Evolutionary conservation across 2,113 vertebrate genomes (phyloP), one percentile per base, ranked within the genome.

Genomic region (Hyperoodon ampullatus): DNA sequence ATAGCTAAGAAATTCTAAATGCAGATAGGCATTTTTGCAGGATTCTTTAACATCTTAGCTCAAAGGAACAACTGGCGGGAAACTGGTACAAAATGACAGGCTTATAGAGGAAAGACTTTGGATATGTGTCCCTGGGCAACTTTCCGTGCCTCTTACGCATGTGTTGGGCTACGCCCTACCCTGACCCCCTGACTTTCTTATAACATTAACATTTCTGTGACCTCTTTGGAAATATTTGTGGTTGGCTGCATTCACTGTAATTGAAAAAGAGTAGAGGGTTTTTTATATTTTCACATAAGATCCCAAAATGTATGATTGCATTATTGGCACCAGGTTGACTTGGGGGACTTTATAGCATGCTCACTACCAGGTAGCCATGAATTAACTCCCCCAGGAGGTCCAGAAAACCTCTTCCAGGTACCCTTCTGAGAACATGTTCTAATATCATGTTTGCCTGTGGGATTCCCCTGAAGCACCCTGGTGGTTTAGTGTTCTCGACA

Each of bases 401-500:
- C 58, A 94, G 75, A 86, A 94, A 33, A n/a, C 0, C 0, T 94
- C 92, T 96, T 77, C 88, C 68, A 88, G 66, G 60, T 77, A 80
- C 78, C 68, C 21, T 94, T 66, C 93, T 23, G 9, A 70, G 2
- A 81, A 75, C 35, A 77, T 13, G 2, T 35, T 71, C 63, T 85
- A 16, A 89, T 77, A 30, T n/a, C 23, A 2, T 15, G 42, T 60
- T 95, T 90, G 78, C 68, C 66, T 63, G 24, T 44, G 94, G 95
- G 94, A 88, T 97, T 98, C 97, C 98, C 98, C 92, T 61, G 42
- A 50, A 11, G 96, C 44, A 66, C 91, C 28, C 16, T 58, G 23
- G 98, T 0, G 98, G 98, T 98, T 98, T 87, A 92, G 63, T 87
- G 68, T 98, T 99, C 98, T 99, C 98, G 97, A 98, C 98, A 98